Percentiles rank a stretch among this genome's conserved stretches.
These are phyloP conservation scores for Hetaerina titia DNA, from an alignment of 2,888 invertebrate species.

Conservation along the genomic window DNA sequence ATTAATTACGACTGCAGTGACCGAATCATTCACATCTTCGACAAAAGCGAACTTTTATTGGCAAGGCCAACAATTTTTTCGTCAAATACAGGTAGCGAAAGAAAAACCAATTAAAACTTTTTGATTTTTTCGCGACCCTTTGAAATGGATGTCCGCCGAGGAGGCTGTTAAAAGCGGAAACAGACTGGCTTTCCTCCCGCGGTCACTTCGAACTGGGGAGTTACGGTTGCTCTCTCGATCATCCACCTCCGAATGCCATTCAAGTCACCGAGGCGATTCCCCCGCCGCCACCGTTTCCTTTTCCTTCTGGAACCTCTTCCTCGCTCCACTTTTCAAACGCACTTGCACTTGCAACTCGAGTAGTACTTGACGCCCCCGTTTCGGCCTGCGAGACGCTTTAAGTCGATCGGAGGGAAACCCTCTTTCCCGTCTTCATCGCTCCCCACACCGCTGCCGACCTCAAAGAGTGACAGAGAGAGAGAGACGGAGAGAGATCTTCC, in stretches of 20 bases:
- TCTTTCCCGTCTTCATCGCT: too few relatives aligned
- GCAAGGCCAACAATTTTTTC: not conserved
- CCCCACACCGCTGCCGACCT: not conserved
- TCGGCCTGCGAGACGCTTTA: not conserved
- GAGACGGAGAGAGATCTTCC: not conserved
- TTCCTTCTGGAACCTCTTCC: constrained; percentile 27
- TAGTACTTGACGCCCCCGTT: not conserved
- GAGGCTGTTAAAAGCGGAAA: not conserved
- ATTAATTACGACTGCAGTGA: not conserved
- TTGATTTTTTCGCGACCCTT: not conserved
- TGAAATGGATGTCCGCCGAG: not conserved
- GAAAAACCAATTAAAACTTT: not conserved
- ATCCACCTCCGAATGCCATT: not conserved
- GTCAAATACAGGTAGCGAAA: not conserved
- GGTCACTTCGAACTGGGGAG: not conserved
- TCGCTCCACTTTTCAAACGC: constrained; percentile 34
- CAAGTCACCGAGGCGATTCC: not conserved
- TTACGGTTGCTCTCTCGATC: not conserved
- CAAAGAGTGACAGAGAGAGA: not conserved
- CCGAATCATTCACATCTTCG: not conserved
- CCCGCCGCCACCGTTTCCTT: not conserved
- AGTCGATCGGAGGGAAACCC: not conserved
- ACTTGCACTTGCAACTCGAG: not conserved
- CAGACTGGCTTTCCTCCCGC: not conserved
- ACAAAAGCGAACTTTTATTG: not conserved